Evolutionary conservation across 1,140 invertebrate species (phyloP).

Genomic region (Hestina assimilis): DNA sequence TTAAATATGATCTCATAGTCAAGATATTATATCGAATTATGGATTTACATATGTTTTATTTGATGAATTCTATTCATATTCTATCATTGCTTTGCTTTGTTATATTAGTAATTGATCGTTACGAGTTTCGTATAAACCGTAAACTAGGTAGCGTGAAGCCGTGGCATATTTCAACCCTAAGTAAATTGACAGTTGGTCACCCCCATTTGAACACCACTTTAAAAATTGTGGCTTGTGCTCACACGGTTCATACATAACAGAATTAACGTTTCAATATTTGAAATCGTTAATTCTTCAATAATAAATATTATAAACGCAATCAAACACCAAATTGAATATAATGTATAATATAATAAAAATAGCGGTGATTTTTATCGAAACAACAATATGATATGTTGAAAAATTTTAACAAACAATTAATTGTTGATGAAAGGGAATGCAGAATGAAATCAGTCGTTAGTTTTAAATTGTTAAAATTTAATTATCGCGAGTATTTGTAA

Average conservation of each 20-base stretch:
- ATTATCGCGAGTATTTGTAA: not conserved
- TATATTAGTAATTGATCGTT: constrained; percentile 65
- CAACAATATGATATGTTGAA: too few species aligned
- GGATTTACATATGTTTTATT: too few species aligned
- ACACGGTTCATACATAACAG: constrained; percentile 54
- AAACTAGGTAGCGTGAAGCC: constrained; percentile 67
- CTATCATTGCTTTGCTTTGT: constrained; percentile 32
- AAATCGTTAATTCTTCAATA: too few species aligned
- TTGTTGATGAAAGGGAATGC: too few species aligned
- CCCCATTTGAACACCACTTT: constrained; percentile 72
- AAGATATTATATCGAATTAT: too few species aligned
- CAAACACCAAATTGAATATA: too few species aligned
- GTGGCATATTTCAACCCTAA: constrained; percentile 59
- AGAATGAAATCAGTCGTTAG: not conserved
- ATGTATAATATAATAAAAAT: too few species aligned
- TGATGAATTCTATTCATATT: too few species aligned
- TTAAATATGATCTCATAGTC: not conserved
- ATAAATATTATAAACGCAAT: too few species aligned
- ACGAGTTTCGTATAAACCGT: constrained; percentile 65
- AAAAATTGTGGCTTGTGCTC: constrained; percentile 72
- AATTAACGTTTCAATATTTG: constrained; percentile 49
- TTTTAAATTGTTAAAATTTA: constrained; percentile 12
- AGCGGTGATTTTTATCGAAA: too few species aligned
- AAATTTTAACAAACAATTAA: too few species aligned
- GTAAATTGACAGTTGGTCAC: constrained; percentile 75